Evolutionary conservation across 2,888 invertebrate genomes (phyloP).

Genomic region (Malthinus seriepunctatus): DNA sequence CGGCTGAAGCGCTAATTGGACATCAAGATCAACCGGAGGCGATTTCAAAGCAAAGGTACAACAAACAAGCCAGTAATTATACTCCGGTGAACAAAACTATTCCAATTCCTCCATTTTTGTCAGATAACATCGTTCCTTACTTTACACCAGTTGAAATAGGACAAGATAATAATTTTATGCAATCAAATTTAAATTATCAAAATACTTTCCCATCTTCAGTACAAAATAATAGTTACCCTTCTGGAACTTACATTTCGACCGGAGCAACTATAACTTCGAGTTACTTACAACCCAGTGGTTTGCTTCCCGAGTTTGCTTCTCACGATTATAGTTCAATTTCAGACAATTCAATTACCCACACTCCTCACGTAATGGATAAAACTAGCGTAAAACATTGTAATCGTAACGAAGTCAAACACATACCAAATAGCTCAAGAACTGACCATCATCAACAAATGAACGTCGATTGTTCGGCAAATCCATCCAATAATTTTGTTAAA

Average conservation of each 20-base stretch:
- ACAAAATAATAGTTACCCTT: conserved; percentile 27
- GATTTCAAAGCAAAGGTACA: conserved; percentile 19
- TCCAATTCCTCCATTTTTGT: conserved; percentile 44
- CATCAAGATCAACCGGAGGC: conserved; percentile 40
- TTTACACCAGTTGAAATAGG: conserved; percentile 49
- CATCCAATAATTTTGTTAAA: conserved; percentile 33
- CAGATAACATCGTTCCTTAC: conserved; percentile 50
- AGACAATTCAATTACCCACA: conserved; percentile 9
- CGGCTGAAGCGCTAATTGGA: conserved; percentile 53
- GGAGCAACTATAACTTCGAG: conserved; percentile 42
- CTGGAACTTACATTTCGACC: conserved; percentile 10
- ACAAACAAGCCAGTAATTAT: conserved; percentile 35
- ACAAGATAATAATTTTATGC: conserved; percentile 47
- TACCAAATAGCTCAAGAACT: not conserved
- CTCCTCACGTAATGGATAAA: conserved; percentile 1
- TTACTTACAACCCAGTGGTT: conserved; percentile 44
- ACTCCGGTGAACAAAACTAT: conserved; percentile 37
- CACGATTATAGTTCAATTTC: conserved; percentile 35
- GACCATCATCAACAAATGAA: conserved; percentile 11
- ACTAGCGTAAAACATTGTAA: conserved; percentile 12
- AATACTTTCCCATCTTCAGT: conserved; percentile 37
- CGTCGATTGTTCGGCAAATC: conserved; percentile 19
- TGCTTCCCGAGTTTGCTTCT: conserved; percentile 42
- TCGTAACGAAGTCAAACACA: conserved; percentile 12
- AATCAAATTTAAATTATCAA: conserved; percentile 48